Conservation (phyloP, 2,888 invertebrate species). For the Loripinus fragilis region DNA sequence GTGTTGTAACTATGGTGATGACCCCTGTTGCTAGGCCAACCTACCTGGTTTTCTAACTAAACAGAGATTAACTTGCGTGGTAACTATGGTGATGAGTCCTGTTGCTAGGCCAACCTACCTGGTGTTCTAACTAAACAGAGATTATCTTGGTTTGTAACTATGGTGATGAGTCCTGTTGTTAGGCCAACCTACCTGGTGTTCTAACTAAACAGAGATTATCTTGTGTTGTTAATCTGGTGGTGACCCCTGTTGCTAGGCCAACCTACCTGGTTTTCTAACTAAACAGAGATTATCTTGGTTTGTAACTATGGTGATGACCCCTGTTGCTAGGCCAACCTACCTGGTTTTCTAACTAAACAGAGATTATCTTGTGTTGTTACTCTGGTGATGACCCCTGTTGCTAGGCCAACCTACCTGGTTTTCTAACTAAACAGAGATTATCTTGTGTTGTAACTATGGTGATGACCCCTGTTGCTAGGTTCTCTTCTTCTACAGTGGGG, state of each 20-base stretch:
- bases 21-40: too few relatives aligned
- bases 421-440: constrained; percentile 84
- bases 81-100: constrained; percentile 88
- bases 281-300: too few relatives aligned
- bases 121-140: constrained; percentile 87
- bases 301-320: too few relatives aligned
- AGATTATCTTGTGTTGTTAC: too few relatives aligned
- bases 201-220: constrained; percentile 84
- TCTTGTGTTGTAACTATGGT: constrained; percentile 88
- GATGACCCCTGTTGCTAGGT: constrained; percentile 87
- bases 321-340: too few relatives aligned
- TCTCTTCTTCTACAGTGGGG: constrained; percentile 93
- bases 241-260: constrained; percentile 88
- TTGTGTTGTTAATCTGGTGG: constrained; percentile 87
- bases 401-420: constrained; percentile 89
- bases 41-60: too few relatives aligned
- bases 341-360: too few relatives aligned
- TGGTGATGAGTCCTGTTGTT: constrained; percentile 87
- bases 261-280: too few relatives aligned
- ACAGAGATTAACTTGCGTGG: too few relatives aligned
- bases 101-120: constrained; percentile 88
- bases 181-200: constrained; percentile 89
- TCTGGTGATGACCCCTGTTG: too few relatives aligned
- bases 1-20: too few relatives aligned
- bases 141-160: constrained; percentile 87